These are phyloP conservation scores for Spodoptera picta DNA, from an alignment of 2,888 invertebrate species.

Conservation along the genomic window DNA sequence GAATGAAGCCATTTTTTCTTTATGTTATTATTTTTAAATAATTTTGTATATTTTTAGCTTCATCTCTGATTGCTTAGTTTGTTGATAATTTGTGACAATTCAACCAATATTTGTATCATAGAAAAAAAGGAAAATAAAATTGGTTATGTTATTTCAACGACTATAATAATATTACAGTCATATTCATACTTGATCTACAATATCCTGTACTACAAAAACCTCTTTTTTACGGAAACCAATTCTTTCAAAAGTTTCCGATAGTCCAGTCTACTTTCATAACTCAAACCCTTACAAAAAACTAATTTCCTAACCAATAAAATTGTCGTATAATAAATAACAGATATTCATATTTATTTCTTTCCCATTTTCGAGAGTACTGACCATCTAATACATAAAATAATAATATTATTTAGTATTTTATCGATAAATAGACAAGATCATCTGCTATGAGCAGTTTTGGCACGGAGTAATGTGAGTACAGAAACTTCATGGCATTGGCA, in stretches of 20 bases:
- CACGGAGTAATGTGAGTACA: conserved; percentile 3
- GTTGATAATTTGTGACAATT: too few species aligned
- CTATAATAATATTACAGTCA: too few species aligned
- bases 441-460: conserved; percentile 22
- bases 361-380: conserved; percentile 34
- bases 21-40: not conserved
- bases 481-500: conserved; percentile 1
- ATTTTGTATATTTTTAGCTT: not conserved
- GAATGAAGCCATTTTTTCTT: conserved; percentile 2
- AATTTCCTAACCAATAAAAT: conserved; percentile 12
- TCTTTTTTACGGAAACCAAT: too few species aligned
- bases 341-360: conserved; percentile 35
- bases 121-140: too few species aligned
- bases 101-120: too few species aligned
- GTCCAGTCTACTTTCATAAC: not conserved
- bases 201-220: too few species aligned
- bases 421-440: conserved; percentile 41
- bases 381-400: conserved; percentile 19
- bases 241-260: too few species aligned
- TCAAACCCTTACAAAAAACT: conserved; percentile 6
- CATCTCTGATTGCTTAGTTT: too few species aligned
- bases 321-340: conserved; percentile 30
- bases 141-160: too few species aligned
- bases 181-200: too few species aligned
- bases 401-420: conserved; percentile 48